These are phyloP conservation scores for Coreius guichenoti DNA, from an alignment of 2,797 vertebrate species.

Conservation along the genomic window DNA sequence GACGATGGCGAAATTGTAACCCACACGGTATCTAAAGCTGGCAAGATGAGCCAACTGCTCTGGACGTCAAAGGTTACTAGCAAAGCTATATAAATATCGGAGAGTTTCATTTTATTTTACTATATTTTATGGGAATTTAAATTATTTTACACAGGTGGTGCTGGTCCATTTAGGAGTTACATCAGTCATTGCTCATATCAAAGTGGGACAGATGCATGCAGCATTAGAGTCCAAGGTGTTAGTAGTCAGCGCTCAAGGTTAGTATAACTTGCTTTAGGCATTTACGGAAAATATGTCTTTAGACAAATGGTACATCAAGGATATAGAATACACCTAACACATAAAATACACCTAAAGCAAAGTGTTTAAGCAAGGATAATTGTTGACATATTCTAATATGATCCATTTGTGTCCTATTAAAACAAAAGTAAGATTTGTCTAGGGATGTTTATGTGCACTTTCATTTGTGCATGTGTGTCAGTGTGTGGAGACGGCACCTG, in stretches of 20 bases:
- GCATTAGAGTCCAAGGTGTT: constrained; percentile 80
- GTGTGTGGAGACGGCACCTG: constrained; percentile 80
- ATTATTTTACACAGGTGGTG: constrained; percentile 72
- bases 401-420: not conserved
- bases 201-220: constrained; percentile 80
- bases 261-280: constrained; percentile 22
- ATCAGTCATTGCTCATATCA: constrained; percentile 81
- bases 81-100: not conserved
- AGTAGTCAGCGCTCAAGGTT: constrained; percentile 80
- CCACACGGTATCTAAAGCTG: constrained; percentile 81
- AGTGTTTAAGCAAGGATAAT: not conserved
- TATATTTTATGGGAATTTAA: not conserved
- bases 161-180: constrained; percentile 79
- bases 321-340: not conserved
- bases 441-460: not conserved
- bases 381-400: constrained; percentile 18
- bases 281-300: not conserved
- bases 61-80: constrained; percentile 81
- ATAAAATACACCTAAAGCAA: not conserved
- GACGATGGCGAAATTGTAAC: constrained; percentile 83
- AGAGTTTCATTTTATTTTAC: not conserved
- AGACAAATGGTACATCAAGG: not conserved
- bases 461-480: constrained; percentile 52
- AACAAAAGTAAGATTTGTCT: not conserved
- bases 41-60: constrained; percentile 77